These are phyloP conservation scores for Phasia obesa DNA, from an alignment of 2,888 invertebrate species.

Conservation along the genomic window DNA sequence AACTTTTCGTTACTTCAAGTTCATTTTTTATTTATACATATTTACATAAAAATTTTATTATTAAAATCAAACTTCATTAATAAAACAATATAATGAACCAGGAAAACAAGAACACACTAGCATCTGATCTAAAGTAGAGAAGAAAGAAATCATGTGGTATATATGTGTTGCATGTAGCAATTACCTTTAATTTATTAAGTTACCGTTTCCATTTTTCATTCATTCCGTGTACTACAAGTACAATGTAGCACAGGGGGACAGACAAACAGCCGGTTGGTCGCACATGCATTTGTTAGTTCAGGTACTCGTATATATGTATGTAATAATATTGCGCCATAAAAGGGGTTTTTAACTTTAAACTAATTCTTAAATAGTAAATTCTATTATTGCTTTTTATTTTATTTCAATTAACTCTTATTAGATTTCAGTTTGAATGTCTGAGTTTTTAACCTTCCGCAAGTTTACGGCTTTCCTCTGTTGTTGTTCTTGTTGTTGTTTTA, in stretches of 20 bases:
- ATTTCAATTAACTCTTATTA: not conserved
- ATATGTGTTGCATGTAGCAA: constrained; percentile 49
- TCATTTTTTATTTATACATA: no score
- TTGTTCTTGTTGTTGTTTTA: constrained; percentile 3
- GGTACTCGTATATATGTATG: no score
- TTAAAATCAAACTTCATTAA: no score
- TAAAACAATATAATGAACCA: not conserved
- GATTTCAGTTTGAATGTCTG: constrained; percentile 10
- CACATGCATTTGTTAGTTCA: not conserved
- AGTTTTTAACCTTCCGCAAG: constrained; percentile 42
- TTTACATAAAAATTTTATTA: no score
- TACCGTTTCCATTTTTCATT: constrained; percentile 47
- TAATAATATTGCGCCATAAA: not conserved
- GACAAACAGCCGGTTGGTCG: not conserved
- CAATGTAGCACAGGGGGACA: constrained; percentile 15
- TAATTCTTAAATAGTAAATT: constrained; percentile 43
- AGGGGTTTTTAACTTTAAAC: constrained; percentile 42
- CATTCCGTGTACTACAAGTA: constrained; percentile 3
- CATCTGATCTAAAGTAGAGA: constrained; percentile 7
- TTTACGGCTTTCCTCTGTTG: not conserved
- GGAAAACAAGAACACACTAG: constrained; percentile 1
- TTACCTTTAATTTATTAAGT: constrained; percentile 36
- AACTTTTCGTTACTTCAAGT: no score
- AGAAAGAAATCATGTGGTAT: constrained; percentile 27
- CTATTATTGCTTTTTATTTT: constrained; percentile 31